Evolutionary conservation across 1,140 invertebrate species (phyloP).

Genomic region (Zaprionus tsacasi): DNA sequence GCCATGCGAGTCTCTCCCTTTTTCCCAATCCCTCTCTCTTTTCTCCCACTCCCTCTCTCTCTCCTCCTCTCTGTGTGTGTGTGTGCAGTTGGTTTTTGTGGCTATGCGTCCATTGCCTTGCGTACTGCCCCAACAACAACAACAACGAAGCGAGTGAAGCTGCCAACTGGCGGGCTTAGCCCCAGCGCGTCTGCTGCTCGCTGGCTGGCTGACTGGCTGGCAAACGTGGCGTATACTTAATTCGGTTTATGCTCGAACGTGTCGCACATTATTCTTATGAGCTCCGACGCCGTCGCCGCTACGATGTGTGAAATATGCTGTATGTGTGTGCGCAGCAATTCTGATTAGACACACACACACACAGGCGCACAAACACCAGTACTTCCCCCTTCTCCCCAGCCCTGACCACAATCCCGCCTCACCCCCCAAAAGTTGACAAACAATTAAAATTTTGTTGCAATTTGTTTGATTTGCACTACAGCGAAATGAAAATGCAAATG

Average conservation of each 20-base stretch:
- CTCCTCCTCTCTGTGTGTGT: slow-evolving; percentile 15
- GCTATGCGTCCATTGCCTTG: slow-evolving; percentile 46
- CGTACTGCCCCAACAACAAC: slow-evolving; percentile 12
- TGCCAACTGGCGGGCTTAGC: slow-evolving; percentile 11
- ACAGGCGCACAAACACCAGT: background rate
- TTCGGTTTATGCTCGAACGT: slow-evolving; percentile 81
- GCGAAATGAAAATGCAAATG: slow-evolving; percentile 73
- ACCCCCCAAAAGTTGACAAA: slow-evolving; percentile 45
- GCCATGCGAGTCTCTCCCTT: slow-evolving; percentile 10
- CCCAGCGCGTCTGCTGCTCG: slow-evolving; percentile 32
- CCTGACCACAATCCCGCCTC: background rate
- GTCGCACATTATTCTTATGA: slow-evolving; percentile 80
- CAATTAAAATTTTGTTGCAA: slow-evolving; percentile 73
- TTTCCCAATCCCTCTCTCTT: background rate
- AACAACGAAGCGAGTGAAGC: slow-evolving; percentile 5
- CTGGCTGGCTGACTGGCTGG: slow-evolving; percentile 56
- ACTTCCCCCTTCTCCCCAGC: too few species aligned
- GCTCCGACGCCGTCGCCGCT: slow-evolving; percentile 30
- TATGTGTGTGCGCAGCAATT: slow-evolving; percentile 73
- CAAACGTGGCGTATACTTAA: slow-evolving; percentile 81
- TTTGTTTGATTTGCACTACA: slow-evolving; percentile 79
- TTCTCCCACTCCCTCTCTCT: too few species aligned
- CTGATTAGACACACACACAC: slow-evolving; percentile 58
- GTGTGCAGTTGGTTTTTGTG: slow-evolving; percentile 62
- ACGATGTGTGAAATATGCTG: slow-evolving; percentile 80